Base-by-base conservation (phyloP, 2,888 invertebrate species). In the Morpho helenor region DNA sequence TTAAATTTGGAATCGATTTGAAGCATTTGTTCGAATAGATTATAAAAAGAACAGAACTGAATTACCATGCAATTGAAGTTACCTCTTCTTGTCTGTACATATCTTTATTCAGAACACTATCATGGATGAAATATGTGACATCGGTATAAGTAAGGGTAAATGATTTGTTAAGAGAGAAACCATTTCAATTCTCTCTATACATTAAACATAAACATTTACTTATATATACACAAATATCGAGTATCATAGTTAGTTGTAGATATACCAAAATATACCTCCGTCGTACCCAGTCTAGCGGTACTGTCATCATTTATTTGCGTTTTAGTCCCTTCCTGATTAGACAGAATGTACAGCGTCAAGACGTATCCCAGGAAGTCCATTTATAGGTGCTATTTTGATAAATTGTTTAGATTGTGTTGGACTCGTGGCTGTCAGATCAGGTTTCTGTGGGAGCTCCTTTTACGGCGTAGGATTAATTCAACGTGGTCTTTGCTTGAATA, bases 341-440 rank as follows among this genome's bases (percentile, higher is more conserved):
- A 56, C 42, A 59, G 59, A 56, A 59, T 56, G 45, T 46, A 48
- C 42, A 54, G 51, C 49, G 61, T 56, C 51, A 44, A 55, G 52
- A 62, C 58, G 60, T 64, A 62, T 64, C 64, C 75, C 75, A 85
- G 90, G 87, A 89, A 89, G 85, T 81, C 85, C 84, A 78, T 87
- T 76, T 87, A 84, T 76, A 82, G 87, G 70, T 66, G 72, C 76
- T 80, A 82, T 88, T 88, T 87, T 88, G 82, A 87, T 85, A 80
- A 78, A 79, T 82, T 79, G 80, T 82, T 82, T 80, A 82, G 85
- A 84, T 86, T 80, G 75, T 77, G 75, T 77, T 76, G 72, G 78
- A 75, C 77, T 82, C 76, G 77, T 77, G 78, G 72, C 72, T 76
- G 76, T 71, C 78, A 74, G 80, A 89, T 87, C 84, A 82, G 81